These are phyloP conservation scores for Hipparchia sbordonii DNA, from an alignment of 2,888 invertebrate species.

Conservation along the genomic window DNA sequence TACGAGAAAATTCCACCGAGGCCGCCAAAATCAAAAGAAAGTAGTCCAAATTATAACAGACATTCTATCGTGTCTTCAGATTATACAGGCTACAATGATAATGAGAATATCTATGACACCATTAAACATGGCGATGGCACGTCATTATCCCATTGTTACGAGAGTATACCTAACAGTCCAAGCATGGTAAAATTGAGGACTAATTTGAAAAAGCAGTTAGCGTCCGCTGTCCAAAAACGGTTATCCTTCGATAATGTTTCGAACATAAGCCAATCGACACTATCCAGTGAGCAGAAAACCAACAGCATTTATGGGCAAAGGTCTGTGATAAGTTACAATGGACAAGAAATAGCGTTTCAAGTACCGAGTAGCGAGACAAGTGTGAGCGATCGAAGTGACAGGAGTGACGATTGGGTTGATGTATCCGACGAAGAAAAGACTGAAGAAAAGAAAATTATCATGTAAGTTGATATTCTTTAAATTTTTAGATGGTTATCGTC, in stretches of 20 bases:
- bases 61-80: constrained; percentile 70
- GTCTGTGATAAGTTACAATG: constrained; percentile 75
- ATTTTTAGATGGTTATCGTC: neutral
- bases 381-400: constrained; percentile 83
- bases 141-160: constrained; percentile 83
- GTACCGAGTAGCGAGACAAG: constrained; percentile 83
- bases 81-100: constrained; percentile 72
- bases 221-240: constrained; percentile 68
- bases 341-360: constrained; percentile 77
- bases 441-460: constrained; percentile 78
- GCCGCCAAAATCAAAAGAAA: constrained; percentile 63
- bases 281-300: constrained; percentile 84
- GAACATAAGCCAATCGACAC: constrained; percentile 78
- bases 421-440: constrained; percentile 83
- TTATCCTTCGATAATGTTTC: constrained; percentile 76
- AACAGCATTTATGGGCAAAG: constrained; percentile 84
- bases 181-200: constrained; percentile 72
- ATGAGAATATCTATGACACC: constrained; percentile 85
- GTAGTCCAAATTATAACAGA: constrained; percentile 68
- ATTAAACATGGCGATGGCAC: constrained; percentile 80
- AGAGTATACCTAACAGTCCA: constrained; percentile 81
- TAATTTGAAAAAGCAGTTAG: constrained; percentile 64
- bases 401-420: constrained; percentile 87
- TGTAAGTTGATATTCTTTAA: constrained; percentile 71
- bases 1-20: constrained; percentile 75